Evolutionary conservation across 2,888 invertebrate genomes (phyloP).

Genomic region (Epiblema foenella): DNA sequence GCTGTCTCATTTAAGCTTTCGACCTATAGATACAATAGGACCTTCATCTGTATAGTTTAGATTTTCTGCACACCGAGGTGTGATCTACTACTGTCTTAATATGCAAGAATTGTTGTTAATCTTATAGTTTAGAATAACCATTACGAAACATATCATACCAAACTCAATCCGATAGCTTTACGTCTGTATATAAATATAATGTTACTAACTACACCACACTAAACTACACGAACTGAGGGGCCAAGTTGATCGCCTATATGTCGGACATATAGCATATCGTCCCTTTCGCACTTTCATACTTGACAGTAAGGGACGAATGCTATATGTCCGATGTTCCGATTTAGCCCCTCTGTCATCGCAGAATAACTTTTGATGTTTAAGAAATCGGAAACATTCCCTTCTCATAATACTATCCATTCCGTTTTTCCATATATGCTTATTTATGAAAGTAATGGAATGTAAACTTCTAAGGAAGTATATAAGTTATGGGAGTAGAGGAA

Average conservation of each 20-base stretch:
- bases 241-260: too few relatives aligned
- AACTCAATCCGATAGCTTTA: conserved; percentile 59
- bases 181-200: conserved; percentile 46
- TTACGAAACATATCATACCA: conserved; percentile 59
- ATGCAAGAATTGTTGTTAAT: conserved; percentile 10
- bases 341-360: conserved; percentile 19
- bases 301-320: too few relatives aligned
- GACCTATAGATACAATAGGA: too few relatives aligned
- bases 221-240: conserved; percentile 9
- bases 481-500: too few relatives aligned
- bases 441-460: not conserved
- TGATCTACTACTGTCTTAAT: not conserved
- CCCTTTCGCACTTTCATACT: too few relatives aligned
- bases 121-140: conserved; percentile 30
- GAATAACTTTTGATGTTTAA: not conserved
- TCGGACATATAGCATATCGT: too few relatives aligned
- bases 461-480: too few relatives aligned
- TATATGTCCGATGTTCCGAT: too few relatives aligned
- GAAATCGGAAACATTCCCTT: not conserved
- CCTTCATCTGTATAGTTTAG: not conserved
- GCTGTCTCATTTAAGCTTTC: not conserved
- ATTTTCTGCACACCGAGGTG: not conserved
- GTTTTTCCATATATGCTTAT: not conserved
- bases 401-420: too few relatives aligned
- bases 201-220: conserved; percentile 47